Percentiles rank a stretch among this genome's conserved stretches.
Conservation (phyloP, 2,113 vertebrate species). For the Gopherus flavomarginatus region DNA sequence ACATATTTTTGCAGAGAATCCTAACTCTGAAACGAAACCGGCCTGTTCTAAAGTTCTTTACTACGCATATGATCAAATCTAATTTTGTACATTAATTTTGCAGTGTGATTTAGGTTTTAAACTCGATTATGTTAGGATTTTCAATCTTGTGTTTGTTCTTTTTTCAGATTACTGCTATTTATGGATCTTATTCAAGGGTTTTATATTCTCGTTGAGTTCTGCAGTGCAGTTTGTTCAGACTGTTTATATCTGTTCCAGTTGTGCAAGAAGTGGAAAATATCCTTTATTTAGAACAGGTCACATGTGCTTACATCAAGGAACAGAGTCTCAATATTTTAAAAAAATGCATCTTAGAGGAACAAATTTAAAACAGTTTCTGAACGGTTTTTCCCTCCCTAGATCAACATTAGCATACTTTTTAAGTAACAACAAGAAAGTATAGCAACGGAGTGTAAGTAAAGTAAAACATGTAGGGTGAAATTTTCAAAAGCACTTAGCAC, state of each 20-base stretch:
- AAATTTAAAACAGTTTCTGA: conserved; percentile 80
- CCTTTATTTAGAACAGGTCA: conserved; percentile 89
- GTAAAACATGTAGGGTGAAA: conserved; percentile 5
- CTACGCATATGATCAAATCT: conserved; percentile 65
- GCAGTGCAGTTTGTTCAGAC: conserved; percentile 80
- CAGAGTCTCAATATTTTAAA: conserved; percentile 71
- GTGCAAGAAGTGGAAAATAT: conserved; percentile 89
- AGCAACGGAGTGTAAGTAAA: conserved; percentile 20
- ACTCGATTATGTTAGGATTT: conserved; percentile 72
- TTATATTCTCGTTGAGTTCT: conserved; percentile 76
- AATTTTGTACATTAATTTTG: conserved; percentile 72
- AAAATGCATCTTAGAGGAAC: conserved; percentile 78
- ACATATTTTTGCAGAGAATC: background rate
- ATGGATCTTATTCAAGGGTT: conserved; percentile 72
- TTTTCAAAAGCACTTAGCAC: background rate
- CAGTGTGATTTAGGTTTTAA: conserved; percentile 69
- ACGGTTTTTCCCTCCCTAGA: conserved; percentile 71
- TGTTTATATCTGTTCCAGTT: conserved; percentile 88
- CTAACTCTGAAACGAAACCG: background rate
- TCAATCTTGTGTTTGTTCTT: conserved; percentile 56
- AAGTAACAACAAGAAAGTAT: conserved; percentile 34
- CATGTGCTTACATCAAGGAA: conserved; percentile 84
- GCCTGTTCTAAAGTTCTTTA: conserved; percentile 22
- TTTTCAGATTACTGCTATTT: conserved; percentile 77
- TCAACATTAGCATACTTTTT: conserved; percentile 57